phyloP scores from a whole-genome alignment of 2,797 vertebrate species.

The Vespertilio murinus region DNA sequence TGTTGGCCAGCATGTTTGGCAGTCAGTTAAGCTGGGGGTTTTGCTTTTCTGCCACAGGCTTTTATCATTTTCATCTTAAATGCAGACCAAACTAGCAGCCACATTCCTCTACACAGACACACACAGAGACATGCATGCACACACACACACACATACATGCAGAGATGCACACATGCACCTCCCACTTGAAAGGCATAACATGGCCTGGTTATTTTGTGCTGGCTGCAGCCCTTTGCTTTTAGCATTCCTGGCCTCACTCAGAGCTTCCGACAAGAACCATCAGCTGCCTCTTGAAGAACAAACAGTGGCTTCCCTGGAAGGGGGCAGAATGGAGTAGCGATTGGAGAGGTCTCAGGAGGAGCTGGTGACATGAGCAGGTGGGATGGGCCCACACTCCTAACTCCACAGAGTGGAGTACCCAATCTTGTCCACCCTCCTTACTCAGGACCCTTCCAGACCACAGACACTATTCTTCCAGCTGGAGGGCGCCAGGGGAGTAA shows the following conservation, averaged over 20 bases:
- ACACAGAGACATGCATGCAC: neutral
- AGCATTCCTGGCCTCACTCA: neutral
- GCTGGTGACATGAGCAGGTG: neutral
- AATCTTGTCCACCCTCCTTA: neutral
- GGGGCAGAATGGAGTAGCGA: neutral
- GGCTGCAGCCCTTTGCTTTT: neutral
- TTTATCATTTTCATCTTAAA: slow-evolving; percentile 60
- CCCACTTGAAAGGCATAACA: neutral
- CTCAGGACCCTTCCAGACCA: neutral
- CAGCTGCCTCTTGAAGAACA: slow-evolving; percentile 36
- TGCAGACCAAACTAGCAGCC: slow-evolving; percentile 33
- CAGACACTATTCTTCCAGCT: neutral
- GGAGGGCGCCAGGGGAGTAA: neutral
- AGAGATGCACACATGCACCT: neutral
- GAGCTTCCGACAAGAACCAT: neutral
- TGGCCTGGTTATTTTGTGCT: neutral
- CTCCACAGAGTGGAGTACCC: neutral
- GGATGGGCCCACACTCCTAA: neutral
- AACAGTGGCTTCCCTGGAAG: neutral
- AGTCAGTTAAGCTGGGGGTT: neutral
- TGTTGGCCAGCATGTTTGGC: neutral
- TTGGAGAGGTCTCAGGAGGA: neutral
- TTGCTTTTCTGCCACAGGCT: slow-evolving; percentile 40
- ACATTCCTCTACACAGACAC: neutral
- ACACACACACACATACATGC: neutral